Conservation (phyloP, 1,140 invertebrate genomes). For the Proales similis region DNA sequence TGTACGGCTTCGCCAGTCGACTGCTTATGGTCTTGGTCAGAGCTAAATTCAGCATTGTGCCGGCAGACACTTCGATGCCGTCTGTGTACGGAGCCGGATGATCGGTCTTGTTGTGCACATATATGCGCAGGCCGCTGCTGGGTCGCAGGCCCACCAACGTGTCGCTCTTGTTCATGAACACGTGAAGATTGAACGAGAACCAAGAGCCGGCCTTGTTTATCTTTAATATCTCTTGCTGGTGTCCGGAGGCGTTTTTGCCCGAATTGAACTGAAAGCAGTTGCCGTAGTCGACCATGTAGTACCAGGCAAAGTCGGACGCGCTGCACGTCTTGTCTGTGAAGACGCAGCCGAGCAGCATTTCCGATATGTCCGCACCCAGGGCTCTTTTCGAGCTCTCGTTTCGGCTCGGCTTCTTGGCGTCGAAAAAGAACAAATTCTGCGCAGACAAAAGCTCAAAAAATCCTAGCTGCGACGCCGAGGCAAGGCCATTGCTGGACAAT, state of each 20-base stretch:
- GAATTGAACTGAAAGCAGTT: conserved; percentile 15
- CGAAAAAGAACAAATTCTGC: background rate
- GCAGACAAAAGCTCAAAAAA: background rate
- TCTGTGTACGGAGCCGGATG: background rate
- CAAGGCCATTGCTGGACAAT: background rate
- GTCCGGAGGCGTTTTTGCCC: background rate
- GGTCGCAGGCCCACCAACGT: background rate
- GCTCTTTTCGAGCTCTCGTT: background rate
- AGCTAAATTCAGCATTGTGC: conserved; percentile 2
- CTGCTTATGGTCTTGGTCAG: background rate
- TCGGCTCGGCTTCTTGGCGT: background rate
- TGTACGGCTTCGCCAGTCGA: conserved; percentile 5
- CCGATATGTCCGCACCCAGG: background rate
- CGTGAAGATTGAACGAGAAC: background rate
- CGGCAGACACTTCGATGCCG: background rate
- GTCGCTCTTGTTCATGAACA: background rate
- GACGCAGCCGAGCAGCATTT: conserved; percentile 6
- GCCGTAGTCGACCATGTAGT: background rate
- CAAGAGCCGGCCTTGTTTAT: conserved; percentile 14
- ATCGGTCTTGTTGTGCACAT: conserved; percentile 14
- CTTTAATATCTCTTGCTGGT: too few relatives aligned
- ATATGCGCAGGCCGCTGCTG: background rate
- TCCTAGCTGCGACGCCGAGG: background rate
- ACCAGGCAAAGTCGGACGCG: background rate
- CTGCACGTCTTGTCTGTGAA: conserved; percentile 2